Evolutionary conservation across 2,888 invertebrate genomes (phyloP).

Genomic region (Rhamphomyia laevipes): DNA sequence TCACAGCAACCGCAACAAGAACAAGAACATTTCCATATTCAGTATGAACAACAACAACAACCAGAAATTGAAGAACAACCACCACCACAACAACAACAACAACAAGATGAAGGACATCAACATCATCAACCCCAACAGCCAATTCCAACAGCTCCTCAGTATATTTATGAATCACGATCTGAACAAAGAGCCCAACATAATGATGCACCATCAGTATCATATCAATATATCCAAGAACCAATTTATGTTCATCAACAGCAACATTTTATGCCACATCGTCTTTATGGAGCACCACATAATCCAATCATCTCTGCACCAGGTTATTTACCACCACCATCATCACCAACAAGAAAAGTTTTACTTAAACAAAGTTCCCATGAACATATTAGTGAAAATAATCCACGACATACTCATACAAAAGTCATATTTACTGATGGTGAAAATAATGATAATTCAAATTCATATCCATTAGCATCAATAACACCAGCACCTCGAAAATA

Average conservation of each 20-base stretch:
- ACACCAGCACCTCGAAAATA: slow-evolving; percentile 21
- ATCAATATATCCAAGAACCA: neutral
- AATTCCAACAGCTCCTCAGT: neutral
- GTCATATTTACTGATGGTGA: slow-evolving; percentile 27
- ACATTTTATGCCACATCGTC: neutral
- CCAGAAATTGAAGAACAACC: neutral
- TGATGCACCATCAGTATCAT: neutral
- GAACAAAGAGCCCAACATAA: slow-evolving; percentile 7
- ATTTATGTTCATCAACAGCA: neutral
- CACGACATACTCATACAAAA: slow-evolving; percentile 33
- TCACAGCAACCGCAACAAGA: slow-evolving; percentile 7
- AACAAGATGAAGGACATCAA: slow-evolving; percentile 1
- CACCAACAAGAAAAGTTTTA: too few relatives aligned
- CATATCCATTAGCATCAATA: slow-evolving; percentile 25
- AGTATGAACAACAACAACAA: neutral
- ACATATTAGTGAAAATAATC: slow-evolving; percentile 32
- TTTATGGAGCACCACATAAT: neutral
- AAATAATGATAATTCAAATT: slow-evolving; percentile 21
- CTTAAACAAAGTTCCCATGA: slow-evolving; percentile 4
- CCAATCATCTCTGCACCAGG: neutral
- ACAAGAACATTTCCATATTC: neutral
- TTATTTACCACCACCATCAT: neutral
- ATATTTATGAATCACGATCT: neutral
- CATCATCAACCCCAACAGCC: neutral
- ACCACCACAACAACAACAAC: slow-evolving; percentile 7